phyloP scores from a whole-genome alignment of 2,113 vertebrate species.

The Pitta sordida region DNA sequence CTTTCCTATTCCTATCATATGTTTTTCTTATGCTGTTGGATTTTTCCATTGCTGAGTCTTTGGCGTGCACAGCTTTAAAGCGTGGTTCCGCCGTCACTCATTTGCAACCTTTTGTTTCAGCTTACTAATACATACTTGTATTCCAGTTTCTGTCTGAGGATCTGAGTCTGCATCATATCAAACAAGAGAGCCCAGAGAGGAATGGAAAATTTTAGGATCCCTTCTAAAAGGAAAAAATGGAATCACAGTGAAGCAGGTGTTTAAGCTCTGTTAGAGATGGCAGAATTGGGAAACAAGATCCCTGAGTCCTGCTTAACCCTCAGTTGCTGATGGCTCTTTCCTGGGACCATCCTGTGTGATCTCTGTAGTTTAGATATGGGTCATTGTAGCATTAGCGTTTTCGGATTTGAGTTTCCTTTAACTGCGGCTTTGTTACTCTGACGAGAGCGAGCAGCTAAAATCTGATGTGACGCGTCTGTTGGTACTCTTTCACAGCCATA shows the following conservation, averaged over 20 bases:
- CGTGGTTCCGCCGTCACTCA: background rate
- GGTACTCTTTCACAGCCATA: fast-evolving
- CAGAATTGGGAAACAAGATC: background rate
- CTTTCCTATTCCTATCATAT: background rate
- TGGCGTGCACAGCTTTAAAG: background rate
- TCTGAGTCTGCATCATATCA: background rate
- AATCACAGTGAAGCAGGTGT: background rate
- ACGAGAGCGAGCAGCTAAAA: fast-evolving
- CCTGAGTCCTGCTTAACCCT: background rate
- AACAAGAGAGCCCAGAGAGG: background rate
- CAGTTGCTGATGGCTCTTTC: background rate
- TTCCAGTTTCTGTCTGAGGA: background rate
- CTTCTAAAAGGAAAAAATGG: background rate
- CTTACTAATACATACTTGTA: background rate
- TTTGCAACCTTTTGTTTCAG: background rate
- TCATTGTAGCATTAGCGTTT: fast-evolving
- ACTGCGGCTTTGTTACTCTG: fast-evolving
- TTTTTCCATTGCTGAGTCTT: background rate
- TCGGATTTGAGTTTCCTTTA: background rate
- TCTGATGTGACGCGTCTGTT: background rate
- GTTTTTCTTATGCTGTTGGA: background rate
- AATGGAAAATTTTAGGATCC: background rate
- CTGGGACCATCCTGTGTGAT: fast-evolving
- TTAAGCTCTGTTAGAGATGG: background rate
- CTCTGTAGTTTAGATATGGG: background rate